Conservation (phyloP, 2,797 vertebrate species). For the Hippocampus kuda region DNA sequence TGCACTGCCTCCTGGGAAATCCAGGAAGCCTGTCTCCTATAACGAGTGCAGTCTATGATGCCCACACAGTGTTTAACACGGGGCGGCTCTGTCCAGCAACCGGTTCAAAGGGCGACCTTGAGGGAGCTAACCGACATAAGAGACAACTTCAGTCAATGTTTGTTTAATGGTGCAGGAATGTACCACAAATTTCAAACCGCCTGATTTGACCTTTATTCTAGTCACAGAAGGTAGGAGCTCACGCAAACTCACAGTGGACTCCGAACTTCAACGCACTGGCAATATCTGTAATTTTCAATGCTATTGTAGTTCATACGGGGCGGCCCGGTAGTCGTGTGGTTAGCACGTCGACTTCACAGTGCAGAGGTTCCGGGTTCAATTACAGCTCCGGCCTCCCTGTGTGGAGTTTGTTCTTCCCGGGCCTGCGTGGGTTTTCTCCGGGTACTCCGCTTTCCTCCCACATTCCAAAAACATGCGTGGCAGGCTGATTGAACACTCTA, state of each 20-base stretch:
- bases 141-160: background rate
- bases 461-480: too few species aligned
- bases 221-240: background rate
- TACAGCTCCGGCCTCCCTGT: too few species aligned
- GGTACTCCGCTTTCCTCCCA: too few species aligned
- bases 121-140: background rate
- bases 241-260: background rate
- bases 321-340: too few species aligned
- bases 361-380: too few species aligned
- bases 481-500: too few species aligned
- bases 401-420: too few species aligned
- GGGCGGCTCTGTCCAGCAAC: background rate
- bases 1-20: conserved; percentile 22
- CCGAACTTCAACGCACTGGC: background rate
- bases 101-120: background rate
- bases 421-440: too few species aligned
- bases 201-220: background rate
- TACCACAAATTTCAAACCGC: background rate
- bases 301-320: too few species aligned
- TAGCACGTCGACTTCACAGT: too few species aligned
- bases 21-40: conserved; percentile 25
- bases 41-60: conserved; percentile 24
- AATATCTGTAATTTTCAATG: too few species aligned
- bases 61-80: conserved; percentile 16
- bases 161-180: background rate